phyloP scores from a whole-genome alignment of 2,113 vertebrate genomes.

The Sebastes fasciatus region DNA sequence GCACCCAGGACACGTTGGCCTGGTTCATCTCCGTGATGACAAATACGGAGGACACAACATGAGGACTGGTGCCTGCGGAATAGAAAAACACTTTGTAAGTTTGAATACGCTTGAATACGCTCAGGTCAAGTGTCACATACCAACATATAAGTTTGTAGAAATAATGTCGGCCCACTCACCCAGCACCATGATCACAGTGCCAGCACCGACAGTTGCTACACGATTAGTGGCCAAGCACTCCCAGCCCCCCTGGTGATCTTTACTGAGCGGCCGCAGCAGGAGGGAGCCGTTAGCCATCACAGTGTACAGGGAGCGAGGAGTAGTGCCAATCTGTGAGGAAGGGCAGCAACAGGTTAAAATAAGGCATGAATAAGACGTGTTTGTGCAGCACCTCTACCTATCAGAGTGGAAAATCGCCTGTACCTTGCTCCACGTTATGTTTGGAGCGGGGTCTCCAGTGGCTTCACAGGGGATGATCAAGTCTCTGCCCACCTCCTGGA shows the following conservation, averaged over 20 bases:
- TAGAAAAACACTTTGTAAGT: constrained; percentile 10
- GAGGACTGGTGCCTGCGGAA: constrained; percentile 93
- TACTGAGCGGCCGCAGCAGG: constrained; percentile 87
- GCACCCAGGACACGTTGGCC: constrained; percentile 93
- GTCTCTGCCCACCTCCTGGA: constrained; percentile 94
- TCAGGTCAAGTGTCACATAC: neutral
- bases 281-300: constrained; percentile 90
- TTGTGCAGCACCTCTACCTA: neutral
- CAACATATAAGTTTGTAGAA: constrained; percentile 1
- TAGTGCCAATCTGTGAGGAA: constrained; percentile 79
- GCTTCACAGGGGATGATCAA: constrained; percentile 90
- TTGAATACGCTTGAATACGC: neutral
- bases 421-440: constrained; percentile 93
- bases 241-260: constrained; percentile 94
- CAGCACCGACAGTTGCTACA: constrained; percentile 87
- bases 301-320: constrained; percentile 78
- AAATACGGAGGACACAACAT: constrained; percentile 85
- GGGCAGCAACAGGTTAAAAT: neutral
- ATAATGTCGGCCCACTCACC: constrained; percentile 81
- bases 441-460: constrained; percentile 88
- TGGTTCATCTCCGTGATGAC: constrained; percentile 86
- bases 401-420: neutral
- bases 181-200: constrained; percentile 89
- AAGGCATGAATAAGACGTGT: neutral
- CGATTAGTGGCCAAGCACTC: constrained; percentile 90